Conservation (phyloP, 2,888 invertebrate species). For the Yponomeuta evonymella region DNA sequence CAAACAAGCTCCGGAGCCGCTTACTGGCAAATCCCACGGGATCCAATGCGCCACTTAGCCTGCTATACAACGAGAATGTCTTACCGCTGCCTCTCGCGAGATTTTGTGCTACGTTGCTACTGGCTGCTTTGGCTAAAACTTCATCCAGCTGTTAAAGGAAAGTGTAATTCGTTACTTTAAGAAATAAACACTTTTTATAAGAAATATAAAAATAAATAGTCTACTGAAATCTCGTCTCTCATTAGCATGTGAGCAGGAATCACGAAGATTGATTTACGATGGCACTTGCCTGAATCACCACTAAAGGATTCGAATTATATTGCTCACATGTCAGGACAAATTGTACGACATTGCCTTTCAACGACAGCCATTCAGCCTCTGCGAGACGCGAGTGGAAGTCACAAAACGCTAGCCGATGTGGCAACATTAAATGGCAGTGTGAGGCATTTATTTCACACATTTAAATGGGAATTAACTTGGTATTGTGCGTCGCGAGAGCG, state of each 20-base stretch:
- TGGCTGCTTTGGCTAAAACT: slow-evolving; percentile 1
- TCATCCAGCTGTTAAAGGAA: not conserved
- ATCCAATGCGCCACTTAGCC: slow-evolving; percentile 68
- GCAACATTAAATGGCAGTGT: slow-evolving; percentile 35
- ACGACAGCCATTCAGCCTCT: slow-evolving; percentile 28
- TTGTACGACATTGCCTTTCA: slow-evolving; percentile 32
- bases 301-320: slow-evolving; percentile 26
- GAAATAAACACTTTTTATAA: not conserved
- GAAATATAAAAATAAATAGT: not conserved
- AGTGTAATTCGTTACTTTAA: not conserved
- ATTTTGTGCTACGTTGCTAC: not conserved
- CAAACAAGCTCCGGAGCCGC: slow-evolving; percentile 72
- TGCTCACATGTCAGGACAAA: slow-evolving; percentile 37
- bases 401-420: slow-evolving; percentile 33
- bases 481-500: slow-evolving; percentile 50
- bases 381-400: slow-evolving; percentile 26
- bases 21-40: slow-evolving; percentile 69
- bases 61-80: slow-evolving; percentile 22
- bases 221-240: not conserved
- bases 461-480: slow-evolving; percentile 66
- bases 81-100: slow-evolving; percentile 11
- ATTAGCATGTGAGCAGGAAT: slow-evolving; percentile 10
- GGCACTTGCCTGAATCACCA: slow-evolving; percentile 4
- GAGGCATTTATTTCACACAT: slow-evolving; percentile 59
- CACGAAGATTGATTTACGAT: slow-evolving; percentile 13